Evolutionary conservation across 1,140 invertebrate species (phyloP), one percentile per base, ranked within the genome.

Genomic region (Laupala kohalensis): DNA sequence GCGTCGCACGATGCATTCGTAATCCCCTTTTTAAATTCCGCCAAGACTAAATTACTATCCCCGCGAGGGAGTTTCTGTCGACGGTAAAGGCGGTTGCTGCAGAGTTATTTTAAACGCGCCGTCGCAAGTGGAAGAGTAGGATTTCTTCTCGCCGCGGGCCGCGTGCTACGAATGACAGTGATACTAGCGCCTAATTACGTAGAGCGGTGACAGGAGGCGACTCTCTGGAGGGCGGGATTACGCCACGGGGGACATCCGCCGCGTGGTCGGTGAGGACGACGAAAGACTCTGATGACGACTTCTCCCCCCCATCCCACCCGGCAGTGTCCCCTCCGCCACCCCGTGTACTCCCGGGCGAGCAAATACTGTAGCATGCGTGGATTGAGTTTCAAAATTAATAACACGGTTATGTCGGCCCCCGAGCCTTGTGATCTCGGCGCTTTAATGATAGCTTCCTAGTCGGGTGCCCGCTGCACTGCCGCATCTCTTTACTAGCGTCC

Each of bases 341-440:
- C 23, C 64, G 12, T 23, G n/a, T 23, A 23, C 64, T 65, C n/a
- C 28, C 25, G 25, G 23, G 24, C 30, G 63, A 71, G 69, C 62
- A 65, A 71, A 65, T 71, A 71, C 62, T 71, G 28, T 64, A 64
- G 69, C 63, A 64, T 30, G 70, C 70, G n/a, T 66, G 70, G 70
- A 71, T 71, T 71, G 70, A 66, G 70, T 71, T 71, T 71, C 63
- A 64, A 66, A 66, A 71, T 71, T 71, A 71, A 71, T 71, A 66
- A 66, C 25, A 71, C 28, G 70, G 26, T 71, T 30, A 63, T 71
- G 70, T 71, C 70, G 70, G 70, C 26, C 23, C 6, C 25, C n/a
- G 64, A 29, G 70, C 70, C 70, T 66, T 71, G 62, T 71, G 37
- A 71, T 71, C 37, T 71, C 30, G 13, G 15, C 6, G 24, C 70